Base-by-base conservation (phyloP, 2,888 invertebrate species). In the Hypercompe scribonia region DNA sequence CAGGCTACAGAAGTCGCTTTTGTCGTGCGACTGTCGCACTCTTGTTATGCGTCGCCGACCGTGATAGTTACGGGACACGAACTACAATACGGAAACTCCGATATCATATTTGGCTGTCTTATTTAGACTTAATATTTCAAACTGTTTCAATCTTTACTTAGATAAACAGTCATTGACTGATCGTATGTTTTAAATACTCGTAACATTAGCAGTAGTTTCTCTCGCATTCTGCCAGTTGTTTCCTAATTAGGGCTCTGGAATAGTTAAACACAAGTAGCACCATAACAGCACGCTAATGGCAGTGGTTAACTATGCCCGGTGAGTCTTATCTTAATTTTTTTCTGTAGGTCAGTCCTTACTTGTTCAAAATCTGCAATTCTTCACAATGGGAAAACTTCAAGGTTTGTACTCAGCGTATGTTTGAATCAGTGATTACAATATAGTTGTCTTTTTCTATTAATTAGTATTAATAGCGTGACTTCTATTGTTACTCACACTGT, bases 1-100 rank as follows among this genome's bases (percentile, higher is more conserved):
- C 88, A 84, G 89, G 91, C 92, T 93, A 91, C 91, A 87, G 89
- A 88, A 88, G 86, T 83, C 79, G 84, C 81, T 80, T 81, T 80
- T 82, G 84, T 86, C 84, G 81, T 77, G 76, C 81, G 80, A 84
- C 82, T 84, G 88, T 86, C 84, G 83, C 77, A 75, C 71, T 81
- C 81, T 78, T 83, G 80, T 81, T 76, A 75, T 77, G 81, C 82
- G 73, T 78, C 82, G 81, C 78, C 78, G 73, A 76, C 83, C 80
- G 76, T 81, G 79, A 84, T 80, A 85, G 79, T 83, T 82, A 82
- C 70, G 76, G 78, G 81, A 80, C 71, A 65, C 66, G 54, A 61
- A 71, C 73, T 65, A 65, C 69, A 80, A 80, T 77, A 42, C 65
- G 75, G 74, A 71, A 78, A 81, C 71, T 70, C 46, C 10, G 24